Evolutionary conservation across 2,113 vertebrate genomes (phyloP).

Genomic region (Tor tambroides): DNA sequence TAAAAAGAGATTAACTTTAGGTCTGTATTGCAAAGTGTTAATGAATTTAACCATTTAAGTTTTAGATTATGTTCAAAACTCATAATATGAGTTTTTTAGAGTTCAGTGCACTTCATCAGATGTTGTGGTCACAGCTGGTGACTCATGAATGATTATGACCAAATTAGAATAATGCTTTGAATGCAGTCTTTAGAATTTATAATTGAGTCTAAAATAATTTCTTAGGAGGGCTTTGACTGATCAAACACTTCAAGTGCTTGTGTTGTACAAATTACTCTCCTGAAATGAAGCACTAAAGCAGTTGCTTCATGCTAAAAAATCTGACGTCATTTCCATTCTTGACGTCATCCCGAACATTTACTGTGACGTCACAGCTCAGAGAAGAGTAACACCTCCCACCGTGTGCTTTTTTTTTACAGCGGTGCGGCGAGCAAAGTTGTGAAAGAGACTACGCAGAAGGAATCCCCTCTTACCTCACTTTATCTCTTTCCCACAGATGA

Average conservation of each 20-base stretch:
- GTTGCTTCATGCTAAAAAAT: neutral
- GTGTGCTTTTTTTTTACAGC: neutral
- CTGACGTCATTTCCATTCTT: neutral
- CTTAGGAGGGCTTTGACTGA: neutral
- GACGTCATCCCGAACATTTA: neutral
- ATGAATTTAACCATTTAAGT: too few species aligned
- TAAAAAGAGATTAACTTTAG: too few species aligned
- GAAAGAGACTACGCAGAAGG: constrained; percentile 32
- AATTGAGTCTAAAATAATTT: neutral
- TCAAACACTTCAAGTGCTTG: neutral
- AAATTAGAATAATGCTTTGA: too few species aligned
- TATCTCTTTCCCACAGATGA: constrained; percentile 11
- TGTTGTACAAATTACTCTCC: neutral
- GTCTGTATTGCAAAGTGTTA: too few species aligned
- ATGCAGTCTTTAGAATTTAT: neutral
- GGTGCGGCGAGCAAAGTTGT: constrained; percentile 3
- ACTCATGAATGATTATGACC: neutral
- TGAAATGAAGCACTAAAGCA: neutral
- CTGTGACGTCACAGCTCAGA: neutral
- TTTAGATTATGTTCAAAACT: too few species aligned
- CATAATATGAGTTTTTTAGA: too few species aligned
- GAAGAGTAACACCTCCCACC: constrained; percentile 13
- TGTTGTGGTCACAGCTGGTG: neutral
- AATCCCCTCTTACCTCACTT: constrained; percentile 48
- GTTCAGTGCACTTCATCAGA: neutral